These are phyloP conservation scores for Deladenus siricidicola DNA, from an alignment of 2,888 invertebrate genomes.

Conservation along the genomic window DNA sequence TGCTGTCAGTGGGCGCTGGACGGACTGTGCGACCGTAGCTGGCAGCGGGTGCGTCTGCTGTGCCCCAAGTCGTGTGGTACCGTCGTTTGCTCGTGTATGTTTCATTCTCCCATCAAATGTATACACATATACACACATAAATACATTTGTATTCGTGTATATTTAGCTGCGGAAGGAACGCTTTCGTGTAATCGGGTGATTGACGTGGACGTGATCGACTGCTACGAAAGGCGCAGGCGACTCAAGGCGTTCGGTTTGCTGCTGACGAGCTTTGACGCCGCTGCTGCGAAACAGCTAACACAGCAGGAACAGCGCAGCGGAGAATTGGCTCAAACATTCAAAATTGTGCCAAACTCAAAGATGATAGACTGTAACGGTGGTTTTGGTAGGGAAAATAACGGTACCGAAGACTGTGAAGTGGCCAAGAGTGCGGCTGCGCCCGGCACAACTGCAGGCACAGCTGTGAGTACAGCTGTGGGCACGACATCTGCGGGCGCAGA, in stretches of 20 bases:
- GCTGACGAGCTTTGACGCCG: no score
- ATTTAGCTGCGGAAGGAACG: constrained; percentile 23
- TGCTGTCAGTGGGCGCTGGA: constrained; percentile 36
- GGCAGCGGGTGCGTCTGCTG: constrained; percentile 30
- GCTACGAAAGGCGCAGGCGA: constrained; percentile 24
- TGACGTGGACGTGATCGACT: constrained; percentile 36
- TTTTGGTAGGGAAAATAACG: background rate
- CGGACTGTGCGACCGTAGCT: constrained; percentile 33
- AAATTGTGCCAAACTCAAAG: background rate
- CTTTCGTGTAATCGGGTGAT: constrained; percentile 32
- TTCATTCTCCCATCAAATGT: background rate
- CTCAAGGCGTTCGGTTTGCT: constrained; percentile 5
- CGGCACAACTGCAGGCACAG: background rate
- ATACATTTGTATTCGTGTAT: background rate
- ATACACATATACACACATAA: no score
- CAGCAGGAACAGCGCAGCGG: no score
- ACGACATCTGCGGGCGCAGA: background rate
- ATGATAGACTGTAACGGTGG: no score
- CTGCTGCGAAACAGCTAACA: no score
- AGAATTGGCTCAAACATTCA: background rate
- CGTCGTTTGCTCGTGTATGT: constrained; percentile 29
- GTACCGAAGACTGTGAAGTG: background rate
- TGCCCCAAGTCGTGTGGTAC: constrained; percentile 38
- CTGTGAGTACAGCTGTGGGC: background rate
- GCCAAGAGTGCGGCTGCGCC: background rate